These are phyloP conservation scores for Coracias cyanogaster DNA, from an alignment of 2,797 vertebrate genomes.

Conservation along the genomic window DNA sequence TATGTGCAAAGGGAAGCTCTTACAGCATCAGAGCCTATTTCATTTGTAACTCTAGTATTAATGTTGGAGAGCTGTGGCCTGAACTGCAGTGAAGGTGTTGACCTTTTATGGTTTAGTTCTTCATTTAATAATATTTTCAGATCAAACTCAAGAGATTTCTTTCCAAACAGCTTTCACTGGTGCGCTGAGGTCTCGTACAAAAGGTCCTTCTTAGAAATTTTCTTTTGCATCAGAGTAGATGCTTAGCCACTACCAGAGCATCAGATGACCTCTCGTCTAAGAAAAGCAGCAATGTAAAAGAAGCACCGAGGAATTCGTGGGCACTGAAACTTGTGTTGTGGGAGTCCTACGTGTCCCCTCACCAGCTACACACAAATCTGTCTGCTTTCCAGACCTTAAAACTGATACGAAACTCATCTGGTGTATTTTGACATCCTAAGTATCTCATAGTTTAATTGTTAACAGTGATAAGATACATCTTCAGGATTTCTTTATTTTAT, in stretches of 20 bases:
- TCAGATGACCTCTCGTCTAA: background rate
- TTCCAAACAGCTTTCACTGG: background rate
- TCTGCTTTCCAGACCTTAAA: constrained; percentile 41
- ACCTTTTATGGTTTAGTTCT: constrained; percentile 9
- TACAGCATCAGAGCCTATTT: background rate
- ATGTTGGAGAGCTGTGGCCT: background rate
- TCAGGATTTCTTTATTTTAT: background rate
- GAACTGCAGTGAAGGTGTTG: background rate
- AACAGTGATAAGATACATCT: constrained; percentile 41
- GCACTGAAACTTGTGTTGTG: constrained; percentile 39
- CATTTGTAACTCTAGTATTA: constrained; percentile 18
- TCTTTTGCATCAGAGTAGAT: background rate
- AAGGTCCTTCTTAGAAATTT: background rate
- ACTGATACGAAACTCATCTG: background rate
- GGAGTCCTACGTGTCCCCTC: background rate
- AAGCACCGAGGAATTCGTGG: background rate
- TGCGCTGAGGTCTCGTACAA: background rate
- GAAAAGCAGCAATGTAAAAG: constrained; percentile 1
- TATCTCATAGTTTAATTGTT: constrained; percentile 40
- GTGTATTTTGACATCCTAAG: constrained; percentile 60
- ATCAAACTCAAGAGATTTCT: background rate
- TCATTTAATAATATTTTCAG: background rate
- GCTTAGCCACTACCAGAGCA: background rate
- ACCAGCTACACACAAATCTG: constrained; percentile 8
- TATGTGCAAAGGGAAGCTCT: constrained; percentile 14